Conservation (phyloP, 2,113 vertebrate species). For the Atherinomorus stipes region DNA sequence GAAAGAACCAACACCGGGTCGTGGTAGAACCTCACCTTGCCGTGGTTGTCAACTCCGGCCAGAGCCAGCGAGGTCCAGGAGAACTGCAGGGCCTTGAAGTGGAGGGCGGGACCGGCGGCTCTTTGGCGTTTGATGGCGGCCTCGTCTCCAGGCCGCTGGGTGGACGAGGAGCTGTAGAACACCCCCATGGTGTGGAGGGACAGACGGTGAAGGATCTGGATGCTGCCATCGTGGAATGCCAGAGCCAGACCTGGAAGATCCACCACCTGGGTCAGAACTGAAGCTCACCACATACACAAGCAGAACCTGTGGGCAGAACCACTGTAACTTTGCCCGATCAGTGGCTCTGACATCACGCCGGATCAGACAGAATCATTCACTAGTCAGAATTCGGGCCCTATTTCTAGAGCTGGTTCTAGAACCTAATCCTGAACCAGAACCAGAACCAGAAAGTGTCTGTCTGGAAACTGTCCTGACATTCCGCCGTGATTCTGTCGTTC, state of each 20-base stretch:
- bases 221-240: constrained; percentile 94
- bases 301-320: too few species aligned
- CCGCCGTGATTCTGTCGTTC: too few species aligned
- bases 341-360: too few species aligned
- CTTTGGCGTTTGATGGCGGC: constrained; percentile 89
- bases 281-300: not conserved
- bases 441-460: too few species aligned
- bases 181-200: constrained; percentile 95
- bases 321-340: too few species aligned
- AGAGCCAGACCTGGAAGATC: constrained; percentile 62
- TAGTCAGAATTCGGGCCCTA: too few species aligned
- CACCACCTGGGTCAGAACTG: not conserved
- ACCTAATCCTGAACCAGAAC: too few species aligned
- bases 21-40: constrained; percentile 87
- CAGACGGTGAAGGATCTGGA: constrained; percentile 94
- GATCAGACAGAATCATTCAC: too few species aligned
- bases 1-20: too few species aligned
- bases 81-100: constrained; percentile 97
- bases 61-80: constrained; percentile 96
- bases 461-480: too few species aligned
- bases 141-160: constrained; percentile 88
- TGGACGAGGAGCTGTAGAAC: constrained; percentile 84
- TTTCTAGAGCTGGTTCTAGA: too few species aligned
- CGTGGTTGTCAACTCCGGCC: constrained; percentile 92
- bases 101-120: constrained; percentile 83